A percentile compares a stretch with the other conserved stretches of the same genome.
Evolutionary conservation across 1,140 invertebrate genomes (phyloP).

Genomic region (Drosophila repletoides): DNA sequence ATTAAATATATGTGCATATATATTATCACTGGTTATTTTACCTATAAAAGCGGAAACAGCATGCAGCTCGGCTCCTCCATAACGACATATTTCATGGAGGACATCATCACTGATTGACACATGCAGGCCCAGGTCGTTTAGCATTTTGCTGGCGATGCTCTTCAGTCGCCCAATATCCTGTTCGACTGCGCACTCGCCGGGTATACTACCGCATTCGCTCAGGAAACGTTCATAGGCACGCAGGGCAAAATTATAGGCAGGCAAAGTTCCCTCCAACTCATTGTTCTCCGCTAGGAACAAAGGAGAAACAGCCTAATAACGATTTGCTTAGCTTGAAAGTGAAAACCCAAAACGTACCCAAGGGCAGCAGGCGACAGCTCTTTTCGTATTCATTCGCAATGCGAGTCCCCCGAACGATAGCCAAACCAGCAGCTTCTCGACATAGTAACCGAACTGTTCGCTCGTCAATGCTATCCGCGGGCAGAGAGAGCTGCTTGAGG

Average conservation of each 20-base stretch:
- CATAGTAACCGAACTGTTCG: conserved; percentile 92
- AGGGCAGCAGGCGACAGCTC: conserved; percentile 59
- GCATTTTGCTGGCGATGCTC: conserved; percentile 89
- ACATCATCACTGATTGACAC: conserved; percentile 94
- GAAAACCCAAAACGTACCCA: too few relatives aligned
- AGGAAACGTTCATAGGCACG: conserved; percentile 95
- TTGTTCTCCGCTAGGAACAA: conserved; percentile 64
- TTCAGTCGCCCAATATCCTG: conserved; percentile 94
- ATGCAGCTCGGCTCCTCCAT: conserved; percentile 97
- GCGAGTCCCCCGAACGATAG: conserved; percentile 90
- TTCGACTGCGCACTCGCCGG: conserved; percentile 95
- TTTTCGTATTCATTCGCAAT: conserved; percentile 90
- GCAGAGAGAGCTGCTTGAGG: conserved; percentile 88
- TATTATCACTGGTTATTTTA: too few relatives aligned
- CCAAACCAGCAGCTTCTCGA: conserved; percentile 91
- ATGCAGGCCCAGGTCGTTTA: conserved; percentile 93
- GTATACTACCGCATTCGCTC: conserved; percentile 93
- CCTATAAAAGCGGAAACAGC: conserved; percentile 96
- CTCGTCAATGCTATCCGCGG: conserved; percentile 89
- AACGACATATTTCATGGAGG: conserved; percentile 96
- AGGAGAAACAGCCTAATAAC: too few relatives aligned
- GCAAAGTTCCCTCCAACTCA: conserved; percentile 90
- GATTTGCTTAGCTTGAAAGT: too few relatives aligned
- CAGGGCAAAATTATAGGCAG: conserved; percentile 95
- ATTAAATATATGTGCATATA: not conserved